These are phyloP conservation scores for Petrophora chlorosata DNA, from an alignment of 2,888 invertebrate genomes.

Conservation along the genomic window DNA sequence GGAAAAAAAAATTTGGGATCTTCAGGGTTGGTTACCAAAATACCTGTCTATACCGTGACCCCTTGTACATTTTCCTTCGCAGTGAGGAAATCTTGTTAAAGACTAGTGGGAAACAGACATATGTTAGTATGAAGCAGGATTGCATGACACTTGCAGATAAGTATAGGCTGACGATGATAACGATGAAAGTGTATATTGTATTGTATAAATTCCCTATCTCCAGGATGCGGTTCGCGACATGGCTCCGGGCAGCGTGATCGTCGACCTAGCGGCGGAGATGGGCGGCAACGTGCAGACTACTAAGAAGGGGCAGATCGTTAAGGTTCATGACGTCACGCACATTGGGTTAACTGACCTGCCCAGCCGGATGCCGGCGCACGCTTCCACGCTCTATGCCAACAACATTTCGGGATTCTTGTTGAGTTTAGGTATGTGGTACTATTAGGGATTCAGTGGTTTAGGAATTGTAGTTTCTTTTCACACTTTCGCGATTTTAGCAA, in stretches of 20 bases:
- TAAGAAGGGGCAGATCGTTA: constrained; percentile 88
- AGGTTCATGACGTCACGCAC: constrained; percentile 91
- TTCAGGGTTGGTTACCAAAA: no score
- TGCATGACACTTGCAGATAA: no score
- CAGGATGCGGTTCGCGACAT: constrained; percentile 90
- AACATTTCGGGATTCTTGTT: constrained; percentile 94
- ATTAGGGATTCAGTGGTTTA: neutral
- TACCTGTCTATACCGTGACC: no score
- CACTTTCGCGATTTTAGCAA: neutral
- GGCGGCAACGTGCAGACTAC: constrained; percentile 95
- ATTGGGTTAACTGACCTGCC: constrained; percentile 94
- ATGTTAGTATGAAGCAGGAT: no score
- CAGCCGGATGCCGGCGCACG: constrained; percentile 92
- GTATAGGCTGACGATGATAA: no score
- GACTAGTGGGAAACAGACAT: no score
- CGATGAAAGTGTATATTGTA: no score
- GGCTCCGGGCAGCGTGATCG: constrained; percentile 95
- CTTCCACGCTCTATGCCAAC: constrained; percentile 94
- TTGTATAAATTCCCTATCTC: neutral
- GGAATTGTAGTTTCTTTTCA: neutral
- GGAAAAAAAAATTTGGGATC: no score
- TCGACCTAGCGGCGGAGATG: constrained; percentile 94
- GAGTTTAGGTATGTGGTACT: constrained; percentile 85
- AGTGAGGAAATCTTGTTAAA: no score
- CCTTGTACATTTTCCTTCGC: no score